phyloP scores from a whole-genome alignment of 2,888 invertebrate genomes.

The Cataglyphis rosenhaueri region DNA sequence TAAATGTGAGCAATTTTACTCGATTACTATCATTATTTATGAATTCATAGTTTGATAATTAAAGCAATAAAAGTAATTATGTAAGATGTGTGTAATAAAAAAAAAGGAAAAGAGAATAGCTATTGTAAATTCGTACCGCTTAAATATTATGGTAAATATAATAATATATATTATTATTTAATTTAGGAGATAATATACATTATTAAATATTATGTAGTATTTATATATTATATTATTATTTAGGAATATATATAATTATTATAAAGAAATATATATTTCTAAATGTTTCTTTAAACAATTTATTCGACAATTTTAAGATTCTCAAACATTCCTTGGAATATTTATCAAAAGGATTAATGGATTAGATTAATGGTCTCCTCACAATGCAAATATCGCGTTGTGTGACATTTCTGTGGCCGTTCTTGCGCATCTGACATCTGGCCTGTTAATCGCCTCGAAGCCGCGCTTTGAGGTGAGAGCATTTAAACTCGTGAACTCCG shows the following conservation, averaged over 20 bases:
- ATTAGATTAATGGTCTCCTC: slow-evolving; percentile 10
- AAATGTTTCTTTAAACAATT: not conserved
- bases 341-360: slow-evolving; percentile 9
- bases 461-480: slow-evolving; percentile 6
- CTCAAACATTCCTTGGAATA: not conserved
- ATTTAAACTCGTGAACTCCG: slow-evolving; percentile 51
- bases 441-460: slow-evolving; percentile 49
- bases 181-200: not conserved
- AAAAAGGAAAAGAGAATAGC: not conserved
- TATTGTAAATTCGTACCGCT: not conserved
- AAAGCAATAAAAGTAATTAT: not conserved
- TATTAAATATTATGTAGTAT: no score
- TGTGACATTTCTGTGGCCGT: not conserved
- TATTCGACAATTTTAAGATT: not conserved
- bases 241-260: not conserved
- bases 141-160: not conserved
- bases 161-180: not conserved
- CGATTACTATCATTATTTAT: no score
- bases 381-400: slow-evolving; percentile 26
- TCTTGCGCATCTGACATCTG: slow-evolving; percentile 22
- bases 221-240: no score
- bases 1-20: not conserved
- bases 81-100: not conserved
- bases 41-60: not conserved
- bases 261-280: not conserved